A percentile compares a stretch with the other conserved stretches of the same genome.
Conservation (phyloP, 2,888 invertebrate species). For the Ectobius pallidus region DNA sequence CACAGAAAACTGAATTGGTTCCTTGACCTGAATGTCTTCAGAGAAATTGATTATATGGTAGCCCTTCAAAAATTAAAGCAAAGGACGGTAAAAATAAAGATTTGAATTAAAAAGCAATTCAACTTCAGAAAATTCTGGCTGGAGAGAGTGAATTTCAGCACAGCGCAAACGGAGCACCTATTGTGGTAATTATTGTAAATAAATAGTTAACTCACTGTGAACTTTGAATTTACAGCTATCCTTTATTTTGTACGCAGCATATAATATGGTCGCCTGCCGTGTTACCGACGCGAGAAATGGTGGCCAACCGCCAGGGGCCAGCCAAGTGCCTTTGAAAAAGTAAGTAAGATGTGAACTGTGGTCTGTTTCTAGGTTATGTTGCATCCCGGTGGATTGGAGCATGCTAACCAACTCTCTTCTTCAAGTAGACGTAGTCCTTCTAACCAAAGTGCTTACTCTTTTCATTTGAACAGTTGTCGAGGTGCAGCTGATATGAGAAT, state of each 20-base stretch:
- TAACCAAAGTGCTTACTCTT: neutral
- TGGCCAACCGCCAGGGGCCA: conserved; percentile 77
- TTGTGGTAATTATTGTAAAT: neutral
- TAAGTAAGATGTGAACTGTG: conserved; percentile 60
- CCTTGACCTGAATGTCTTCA: too few relatives aligned
- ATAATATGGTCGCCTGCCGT: conserved; percentile 98
- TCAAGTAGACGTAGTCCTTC: neutral
- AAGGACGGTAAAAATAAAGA: too few relatives aligned
- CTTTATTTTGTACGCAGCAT: conserved; percentile 70
- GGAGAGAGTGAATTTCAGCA: too few relatives aligned
- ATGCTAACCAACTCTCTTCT: neutral
- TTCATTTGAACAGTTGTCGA: too few relatives aligned
- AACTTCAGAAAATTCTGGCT: too few relatives aligned
- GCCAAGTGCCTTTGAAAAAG: conserved; percentile 99
- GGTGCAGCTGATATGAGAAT: too few relatives aligned
- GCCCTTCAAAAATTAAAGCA: too few relatives aligned
- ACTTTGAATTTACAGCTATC: conserved; percentile 21
- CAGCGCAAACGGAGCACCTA: neutral
- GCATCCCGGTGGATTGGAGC: too few relatives aligned
- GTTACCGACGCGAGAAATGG: conserved; percentile 93
- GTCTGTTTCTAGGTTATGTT: too few relatives aligned
- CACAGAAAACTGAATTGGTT: too few relatives aligned
- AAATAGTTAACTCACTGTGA: neutral
- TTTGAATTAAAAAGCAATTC: too few relatives aligned
- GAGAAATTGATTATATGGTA: too few relatives aligned